Evolutionary conservation across 2,888 invertebrate genomes (phyloP), one percentile per base, ranked within the genome.

Genomic region (Lycocerus yunnanus): DNA sequence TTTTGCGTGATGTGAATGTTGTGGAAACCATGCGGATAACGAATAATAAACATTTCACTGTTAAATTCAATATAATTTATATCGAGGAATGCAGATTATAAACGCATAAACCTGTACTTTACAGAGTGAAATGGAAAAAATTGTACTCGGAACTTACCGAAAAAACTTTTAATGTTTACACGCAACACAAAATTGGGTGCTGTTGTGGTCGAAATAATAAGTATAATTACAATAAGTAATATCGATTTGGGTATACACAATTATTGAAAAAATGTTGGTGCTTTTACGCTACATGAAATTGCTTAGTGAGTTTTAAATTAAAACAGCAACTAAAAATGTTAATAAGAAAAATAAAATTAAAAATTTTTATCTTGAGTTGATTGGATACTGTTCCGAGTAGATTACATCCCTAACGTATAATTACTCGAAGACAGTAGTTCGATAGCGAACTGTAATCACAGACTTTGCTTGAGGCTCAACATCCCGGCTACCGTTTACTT

Each of bases 381-480:
- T 76, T 70, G 74, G 79, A 80, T 78, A 79, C 78, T 78, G 80
- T 78, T 81, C 81, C 80, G 82, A 81, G 77, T 81, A 83, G 83
- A 83, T 83, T 83, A 82, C 82, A 82, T 82, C 81, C 80, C 81
- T 80, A 83, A 82, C 83, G 80, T 85, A 83, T 85, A 85, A 85
- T 85, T 85, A 85, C 82, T 81, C 80, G 82, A 82, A 84, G 85
- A 84, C 84, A 84, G 85, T 85, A 85, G 85, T 85, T 84, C 84
- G 84, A 85, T 85, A 84, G 84, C 83, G 80, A 82, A 81, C 77
- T 78, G 82, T 85, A 85, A 85, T 85, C 85, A 85, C 83, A 82
- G 84, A 79, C 82, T 83, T 82, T 79, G 80, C 80, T 79, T 76
- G 81, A 81, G 79, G 79, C 77, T 81, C 81, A 81, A 77, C 80